Percentiles rank a stretch among this genome's conserved stretches.
phyloP scores from a whole-genome alignment of 2,113 vertebrate species.

The Psophia crepitans region DNA sequence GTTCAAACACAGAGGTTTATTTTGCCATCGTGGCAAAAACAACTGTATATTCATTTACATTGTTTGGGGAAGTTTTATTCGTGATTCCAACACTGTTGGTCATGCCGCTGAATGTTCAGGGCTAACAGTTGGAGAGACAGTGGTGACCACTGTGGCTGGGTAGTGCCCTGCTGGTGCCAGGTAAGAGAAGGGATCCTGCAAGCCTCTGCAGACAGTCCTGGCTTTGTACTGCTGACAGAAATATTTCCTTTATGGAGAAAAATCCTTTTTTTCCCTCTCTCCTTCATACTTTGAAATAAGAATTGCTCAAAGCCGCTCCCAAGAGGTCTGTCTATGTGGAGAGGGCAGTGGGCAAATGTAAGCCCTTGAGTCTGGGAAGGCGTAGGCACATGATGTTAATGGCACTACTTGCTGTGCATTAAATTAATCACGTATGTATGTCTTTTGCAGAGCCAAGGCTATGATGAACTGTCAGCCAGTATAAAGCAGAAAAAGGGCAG shows the following conservation, averaged over 20 bases:
- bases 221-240: neutral
- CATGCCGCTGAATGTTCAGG: neutral
- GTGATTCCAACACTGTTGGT: neutral
- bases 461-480: conserved; percentile 26
- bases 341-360: neutral
- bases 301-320: neutral
- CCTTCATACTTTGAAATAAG: neutral
- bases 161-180: neutral
- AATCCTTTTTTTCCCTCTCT: neutral
- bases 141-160: neutral
- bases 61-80: neutral
- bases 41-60: neutral
- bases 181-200: neutral
- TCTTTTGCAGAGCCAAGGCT: conserved; percentile 5
- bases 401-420: neutral
- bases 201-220: neutral
- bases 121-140: neutral
- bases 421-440: conserved; percentile 21
- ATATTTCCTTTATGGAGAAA: neutral
- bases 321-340: neutral
- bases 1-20: neutral
- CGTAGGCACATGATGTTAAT: neutral
- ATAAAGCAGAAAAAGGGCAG: conserved; percentile 49
- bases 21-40: neutral
- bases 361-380: neutral